Conservation (phyloP, 2,888 invertebrate genomes). For the Epinotia bilunana region DNA sequence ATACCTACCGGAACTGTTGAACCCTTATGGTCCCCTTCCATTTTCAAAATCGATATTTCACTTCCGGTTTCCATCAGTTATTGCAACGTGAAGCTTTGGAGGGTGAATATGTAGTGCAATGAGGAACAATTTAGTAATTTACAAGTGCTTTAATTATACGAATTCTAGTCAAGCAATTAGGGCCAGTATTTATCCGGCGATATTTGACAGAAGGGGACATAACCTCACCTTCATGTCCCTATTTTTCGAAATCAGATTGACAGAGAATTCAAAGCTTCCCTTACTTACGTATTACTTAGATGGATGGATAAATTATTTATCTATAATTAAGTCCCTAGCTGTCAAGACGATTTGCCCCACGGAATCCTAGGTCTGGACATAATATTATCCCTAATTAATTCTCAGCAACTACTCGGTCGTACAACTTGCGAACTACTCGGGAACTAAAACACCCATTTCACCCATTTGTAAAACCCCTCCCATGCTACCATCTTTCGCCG, state of each 20-base stretch:
- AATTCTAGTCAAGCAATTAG: background rate
- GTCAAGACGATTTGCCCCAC: too few species aligned
- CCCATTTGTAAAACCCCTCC: conserved; percentile 35
- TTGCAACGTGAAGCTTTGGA: conserved; percentile 14
- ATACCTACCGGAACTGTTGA: too few species aligned
- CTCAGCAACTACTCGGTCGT: background rate
- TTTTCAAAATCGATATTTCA: conserved; percentile 25
- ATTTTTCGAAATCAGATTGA: too few species aligned
- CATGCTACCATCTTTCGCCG: conserved; percentile 37
- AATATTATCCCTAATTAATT: conserved; percentile 33
- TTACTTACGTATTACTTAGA: too few species aligned
- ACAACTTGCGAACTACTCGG: conserved; percentile 26
- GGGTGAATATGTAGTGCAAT: conserved; percentile 6
- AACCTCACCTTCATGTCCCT: too few species aligned
- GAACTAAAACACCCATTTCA: conserved; percentile 32
- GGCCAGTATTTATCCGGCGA: background rate
- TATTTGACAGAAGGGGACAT: too few species aligned
- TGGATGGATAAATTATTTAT: too few species aligned
- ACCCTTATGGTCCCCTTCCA: background rate
- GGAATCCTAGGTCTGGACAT: too few species aligned
- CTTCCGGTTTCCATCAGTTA: conserved; percentile 29
- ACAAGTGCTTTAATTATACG: background rate
- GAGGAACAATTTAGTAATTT: background rate
- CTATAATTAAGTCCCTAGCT: too few species aligned
- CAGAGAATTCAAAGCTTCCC: too few species aligned